Percentiles rank a stretch among this genome's conserved stretches.
phyloP scores from a whole-genome alignment of 2,113 vertebrate genomes.

The Scartelaos histophorus region DNA sequence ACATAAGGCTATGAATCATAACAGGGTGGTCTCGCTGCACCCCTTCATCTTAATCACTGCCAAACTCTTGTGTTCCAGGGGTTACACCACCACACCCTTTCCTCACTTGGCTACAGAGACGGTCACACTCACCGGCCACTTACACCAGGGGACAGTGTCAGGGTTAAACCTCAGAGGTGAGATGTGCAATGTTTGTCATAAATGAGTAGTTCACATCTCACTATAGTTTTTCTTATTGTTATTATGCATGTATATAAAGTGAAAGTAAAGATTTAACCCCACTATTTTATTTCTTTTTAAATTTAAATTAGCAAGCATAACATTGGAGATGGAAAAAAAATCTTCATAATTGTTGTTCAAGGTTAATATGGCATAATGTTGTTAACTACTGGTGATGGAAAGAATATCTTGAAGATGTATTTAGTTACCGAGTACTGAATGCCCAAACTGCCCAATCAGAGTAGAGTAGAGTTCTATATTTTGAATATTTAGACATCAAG shows the following conservation, averaged over 20 bases:
- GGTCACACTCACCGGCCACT: slow-evolving; percentile 12
- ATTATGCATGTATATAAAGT: background rate
- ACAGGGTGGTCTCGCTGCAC: slow-evolving; percentile 6
- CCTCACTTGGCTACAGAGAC: slow-evolving; percentile 36
- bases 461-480: no score
- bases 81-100: slow-evolving; percentile 49
- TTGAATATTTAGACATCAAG: no score
- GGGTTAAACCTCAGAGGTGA: slow-evolving; percentile 15
- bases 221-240: background rate
- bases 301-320: background rate
- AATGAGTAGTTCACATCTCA: background rate
- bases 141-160: background rate
- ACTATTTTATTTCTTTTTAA: background rate
- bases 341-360: background rate
- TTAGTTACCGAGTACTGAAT: no score
- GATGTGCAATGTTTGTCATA: slow-evolving; percentile 8
- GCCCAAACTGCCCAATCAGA: no score
- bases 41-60: slow-evolving; percentile 31
- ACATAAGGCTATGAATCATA: slow-evolving; percentile 29
- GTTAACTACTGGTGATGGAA: background rate
- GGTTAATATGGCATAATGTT: background rate
- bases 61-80: slow-evolving; percentile 54
- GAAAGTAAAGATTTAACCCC: background rate
- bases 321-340: background rate
- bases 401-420: no score